Percentiles rank a stretch among this genome's conserved stretches.
These are phyloP conservation scores for Hylaeus anthracinus DNA, from an alignment of 1,140 invertebrate genomes.

Conservation along the genomic window DNA sequence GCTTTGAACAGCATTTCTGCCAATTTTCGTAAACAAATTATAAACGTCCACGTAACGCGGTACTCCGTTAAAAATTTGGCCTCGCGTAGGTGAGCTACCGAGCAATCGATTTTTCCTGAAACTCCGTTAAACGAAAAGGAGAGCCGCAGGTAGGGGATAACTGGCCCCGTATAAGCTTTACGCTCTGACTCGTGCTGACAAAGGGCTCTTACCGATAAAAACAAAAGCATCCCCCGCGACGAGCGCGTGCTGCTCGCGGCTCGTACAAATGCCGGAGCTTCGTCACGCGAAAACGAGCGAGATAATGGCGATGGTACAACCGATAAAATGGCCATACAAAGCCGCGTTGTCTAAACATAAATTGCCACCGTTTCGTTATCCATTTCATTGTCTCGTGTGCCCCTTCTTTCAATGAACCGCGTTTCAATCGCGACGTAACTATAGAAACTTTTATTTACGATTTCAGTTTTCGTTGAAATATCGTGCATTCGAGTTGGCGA, in stretches of 20 bases:
- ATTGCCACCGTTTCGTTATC: conserved; percentile 30
- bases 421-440: background rate
- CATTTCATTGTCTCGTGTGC: background rate
- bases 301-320: conserved; percentile 46
- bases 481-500: background rate
- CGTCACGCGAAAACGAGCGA: conserved; percentile 40
- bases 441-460: background rate
- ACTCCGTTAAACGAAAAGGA: conserved; percentile 5
- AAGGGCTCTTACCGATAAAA: conserved; percentile 25
- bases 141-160: background rate
- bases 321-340: conserved; percentile 48
- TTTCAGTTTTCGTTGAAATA: background rate
- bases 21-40: too few relatives aligned
- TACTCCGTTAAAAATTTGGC: too few relatives aligned
- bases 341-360: conserved; percentile 25
- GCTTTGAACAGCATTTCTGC: too few relatives aligned
- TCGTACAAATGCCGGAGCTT: conserved; percentile 25
- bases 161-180: background rate
- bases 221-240: conserved; percentile 14
- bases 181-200: conserved; percentile 7
- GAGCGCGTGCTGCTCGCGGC: background rate
- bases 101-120: background rate
- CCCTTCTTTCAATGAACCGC: background rate
- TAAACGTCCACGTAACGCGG: too few relatives aligned
- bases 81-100: background rate